Conservation (phyloP, 1,140 invertebrate genomes). For the Nymphalis io region DNA sequence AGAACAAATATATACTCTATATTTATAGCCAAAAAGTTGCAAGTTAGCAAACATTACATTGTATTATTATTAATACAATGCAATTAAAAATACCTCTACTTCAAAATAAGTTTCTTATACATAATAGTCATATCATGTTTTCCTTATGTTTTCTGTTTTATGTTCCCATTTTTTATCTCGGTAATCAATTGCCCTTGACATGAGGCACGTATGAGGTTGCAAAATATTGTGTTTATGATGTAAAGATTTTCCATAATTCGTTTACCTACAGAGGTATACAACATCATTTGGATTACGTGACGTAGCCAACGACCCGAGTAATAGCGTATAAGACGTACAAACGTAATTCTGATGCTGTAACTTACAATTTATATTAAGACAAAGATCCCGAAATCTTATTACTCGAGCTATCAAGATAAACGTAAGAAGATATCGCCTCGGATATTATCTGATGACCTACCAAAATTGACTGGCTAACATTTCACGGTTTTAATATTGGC, state of each 20-base stretch:
- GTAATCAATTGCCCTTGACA: constrained; percentile 8
- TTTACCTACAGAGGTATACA: constrained; percentile 46
- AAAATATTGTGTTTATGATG: constrained; percentile 29
- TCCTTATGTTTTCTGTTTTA: neutral
- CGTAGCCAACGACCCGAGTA: constrained; percentile 48
- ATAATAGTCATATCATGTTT: neutral
- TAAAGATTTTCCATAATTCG: constrained; percentile 35
- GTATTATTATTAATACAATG: too few species aligned
- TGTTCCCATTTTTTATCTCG: neutral
- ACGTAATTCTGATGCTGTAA: constrained; percentile 37
- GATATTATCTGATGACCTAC: constrained; percentile 57
- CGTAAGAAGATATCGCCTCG: neutral
- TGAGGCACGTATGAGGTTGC: constrained; percentile 21
- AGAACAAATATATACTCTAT: too few species aligned
- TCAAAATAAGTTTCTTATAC: neutral
- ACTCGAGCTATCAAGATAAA: constrained; percentile 25
- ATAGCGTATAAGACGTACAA: constrained; percentile 30
- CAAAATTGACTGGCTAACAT: constrained; percentile 54
- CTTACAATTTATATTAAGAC: constrained; percentile 32
- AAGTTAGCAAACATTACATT: too few species aligned
- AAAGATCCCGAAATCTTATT: constrained; percentile 56
- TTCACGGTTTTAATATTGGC: constrained; percentile 30
- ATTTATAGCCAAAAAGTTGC: too few species aligned
- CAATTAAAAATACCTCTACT: too few species aligned
- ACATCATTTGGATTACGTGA: constrained; percentile 54